Conservation (phyloP, 2,113 vertebrate genomes). For the Bucco capensis region DNA sequence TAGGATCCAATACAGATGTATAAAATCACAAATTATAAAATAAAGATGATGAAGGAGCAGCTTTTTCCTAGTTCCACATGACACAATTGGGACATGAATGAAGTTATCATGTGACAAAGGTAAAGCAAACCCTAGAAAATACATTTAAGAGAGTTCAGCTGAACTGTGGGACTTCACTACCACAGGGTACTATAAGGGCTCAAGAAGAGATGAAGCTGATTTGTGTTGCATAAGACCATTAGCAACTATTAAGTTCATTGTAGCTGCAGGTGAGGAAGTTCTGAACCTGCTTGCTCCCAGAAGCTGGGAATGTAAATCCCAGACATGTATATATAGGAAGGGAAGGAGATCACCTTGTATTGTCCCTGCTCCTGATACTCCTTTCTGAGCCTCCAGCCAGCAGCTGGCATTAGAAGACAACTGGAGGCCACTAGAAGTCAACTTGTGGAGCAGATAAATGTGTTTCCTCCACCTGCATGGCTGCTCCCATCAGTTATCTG, state of each 20-base stretch:
- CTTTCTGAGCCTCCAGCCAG: background rate
- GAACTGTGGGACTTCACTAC: background rate
- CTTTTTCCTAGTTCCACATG: background rate
- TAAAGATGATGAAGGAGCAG: background rate
- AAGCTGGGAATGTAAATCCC: background rate
- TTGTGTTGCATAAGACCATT: background rate
- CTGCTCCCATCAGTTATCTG: background rate
- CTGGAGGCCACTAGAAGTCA: background rate
- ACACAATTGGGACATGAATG: background rate
- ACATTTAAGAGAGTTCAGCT: background rate
- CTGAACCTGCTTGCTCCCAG: background rate
- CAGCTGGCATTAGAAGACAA: background rate
- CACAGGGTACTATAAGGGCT: background rate
- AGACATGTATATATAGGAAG: fast-evolving
- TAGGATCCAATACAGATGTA: background rate
- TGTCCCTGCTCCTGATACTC: background rate
- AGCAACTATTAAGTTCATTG: background rate
- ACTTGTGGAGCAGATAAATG: background rate
- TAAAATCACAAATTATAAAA: background rate
- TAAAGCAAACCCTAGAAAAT: background rate
- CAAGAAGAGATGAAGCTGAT: background rate
- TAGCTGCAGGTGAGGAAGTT: background rate
- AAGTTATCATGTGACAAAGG: background rate
- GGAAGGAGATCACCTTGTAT: background rate
- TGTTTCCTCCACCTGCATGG: background rate